Base-by-base conservation (phyloP, 2,888 invertebrate species). In the Zygothrica quintamaculata region DNA sequence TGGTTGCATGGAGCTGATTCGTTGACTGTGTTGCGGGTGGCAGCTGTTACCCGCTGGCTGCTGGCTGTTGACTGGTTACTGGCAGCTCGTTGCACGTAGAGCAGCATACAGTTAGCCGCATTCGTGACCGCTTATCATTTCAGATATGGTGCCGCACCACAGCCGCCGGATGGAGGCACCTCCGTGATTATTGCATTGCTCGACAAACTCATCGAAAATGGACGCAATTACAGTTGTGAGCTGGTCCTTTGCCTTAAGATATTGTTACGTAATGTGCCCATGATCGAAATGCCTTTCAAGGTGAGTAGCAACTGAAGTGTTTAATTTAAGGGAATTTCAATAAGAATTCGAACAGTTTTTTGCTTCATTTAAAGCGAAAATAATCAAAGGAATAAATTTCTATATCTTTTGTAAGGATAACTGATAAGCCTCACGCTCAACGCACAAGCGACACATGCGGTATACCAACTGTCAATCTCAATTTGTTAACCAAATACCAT, bases 161-260 rank as follows among this genome's bases (percentile, higher is more conserved):
- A 92, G 48, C 90, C 92, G 0, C 93, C 94, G 51, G 92, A 92
- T 53, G 92, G 92, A 3, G 93, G 94, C 0, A 92, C 93, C 0
- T 93, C 94, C 43, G 93, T 94, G 2, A 92, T 94, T 29, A 93
- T 94, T 86, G 93, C 94, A 7, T 92, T 95, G 31, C 89, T 95
- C 52, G 94, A 94, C 74, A 93, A 93, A 87, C 90, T 95, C 2
- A 92, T 92, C 55, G 94, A 95, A 68, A 87, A 88, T 60, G 93
- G 92, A 61, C 93, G 93, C 53, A 91, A 93, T 64, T 95, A 95
- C 88, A 94, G 95, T 0, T 94, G 93, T 78, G 95, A 95, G 86
- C 89, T 95, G 51, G 93, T 95, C 0, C 92, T 93, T 1, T 96
- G 96, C 87, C 90, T 96, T 11, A 94, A 93, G 78, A 87, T 96